phyloP scores from a whole-genome alignment of 2,888 invertebrate genomes.

The Arctia plantaginis region DNA sequence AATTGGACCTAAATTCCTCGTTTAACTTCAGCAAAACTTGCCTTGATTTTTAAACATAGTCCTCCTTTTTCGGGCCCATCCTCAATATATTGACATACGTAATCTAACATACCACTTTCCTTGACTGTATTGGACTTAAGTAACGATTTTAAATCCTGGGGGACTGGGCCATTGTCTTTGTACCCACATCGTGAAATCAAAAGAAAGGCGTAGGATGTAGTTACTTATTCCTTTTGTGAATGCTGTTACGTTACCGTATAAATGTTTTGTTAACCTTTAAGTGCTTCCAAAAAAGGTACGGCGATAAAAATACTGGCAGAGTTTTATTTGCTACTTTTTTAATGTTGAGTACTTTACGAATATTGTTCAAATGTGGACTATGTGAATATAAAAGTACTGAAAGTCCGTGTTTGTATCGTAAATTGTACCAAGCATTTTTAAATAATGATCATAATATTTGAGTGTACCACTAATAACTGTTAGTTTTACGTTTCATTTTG shows the following conservation, averaged over 20 bases:
- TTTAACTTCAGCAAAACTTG: constrained; percentile 8
- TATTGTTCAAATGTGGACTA: not conserved
- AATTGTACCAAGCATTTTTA: not conserved
- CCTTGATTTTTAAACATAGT: constrained; percentile 17
- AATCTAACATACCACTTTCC: constrained; percentile 44
- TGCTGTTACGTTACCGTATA: constrained; percentile 31
- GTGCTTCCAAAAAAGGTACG: constrained; percentile 22
- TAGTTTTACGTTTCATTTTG: not conserved
- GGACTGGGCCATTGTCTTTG: constrained; percentile 45
- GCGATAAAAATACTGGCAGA: constrained; percentile 27
- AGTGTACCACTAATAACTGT: not conserved
- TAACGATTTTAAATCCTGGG: constrained; percentile 47
- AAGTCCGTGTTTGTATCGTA: not conserved
- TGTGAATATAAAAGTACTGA: not conserved
- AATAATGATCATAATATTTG: not conserved
- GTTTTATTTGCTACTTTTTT: constrained; percentile 9
- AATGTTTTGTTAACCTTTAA: constrained; percentile 42
- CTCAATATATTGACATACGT: constrained; percentile 46
- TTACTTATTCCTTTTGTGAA: constrained; percentile 41
- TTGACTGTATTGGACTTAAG: constrained; percentile 39
- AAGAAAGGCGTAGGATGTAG: constrained; percentile 31
- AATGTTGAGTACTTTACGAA: constrained; percentile 4
- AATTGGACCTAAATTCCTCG: constrained; percentile 12
- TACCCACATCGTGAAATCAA: constrained; percentile 42
- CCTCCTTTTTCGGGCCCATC: constrained; percentile 17